phyloP scores from a whole-genome alignment of 1,140 invertebrate species.

The Campodea augens region DNA sequence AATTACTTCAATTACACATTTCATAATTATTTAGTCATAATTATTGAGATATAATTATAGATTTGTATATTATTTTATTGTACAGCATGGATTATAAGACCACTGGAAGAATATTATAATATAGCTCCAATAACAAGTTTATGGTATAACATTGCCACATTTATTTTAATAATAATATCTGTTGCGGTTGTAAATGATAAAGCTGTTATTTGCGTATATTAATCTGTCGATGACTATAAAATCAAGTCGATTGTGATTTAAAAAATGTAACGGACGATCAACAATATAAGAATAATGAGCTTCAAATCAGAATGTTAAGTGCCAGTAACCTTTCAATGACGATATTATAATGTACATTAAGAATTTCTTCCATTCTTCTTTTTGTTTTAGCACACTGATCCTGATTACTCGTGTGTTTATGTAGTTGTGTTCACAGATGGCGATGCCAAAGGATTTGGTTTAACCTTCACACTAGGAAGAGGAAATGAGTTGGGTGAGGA shows the following conservation, averaged over 20 bases:
- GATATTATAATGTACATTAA: background rate
- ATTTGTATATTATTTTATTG: too few species aligned
- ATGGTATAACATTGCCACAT: too few species aligned
- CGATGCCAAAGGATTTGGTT: constrained; percentile 46
- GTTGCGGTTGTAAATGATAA: too few species aligned
- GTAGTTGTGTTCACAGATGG: constrained; percentile 47
- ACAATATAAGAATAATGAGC: too few species aligned
- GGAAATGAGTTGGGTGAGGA: constrained; percentile 60
- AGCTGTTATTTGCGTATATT: constrained; percentile 1
- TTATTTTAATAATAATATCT: too few species aligned
- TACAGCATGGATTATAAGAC: too few species aligned
- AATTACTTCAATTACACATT: too few species aligned
- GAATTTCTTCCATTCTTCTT: constrained; percentile 4
- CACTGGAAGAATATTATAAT: too few species aligned
- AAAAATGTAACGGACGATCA: too few species aligned
- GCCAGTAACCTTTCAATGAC: background rate
- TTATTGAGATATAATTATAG: too few species aligned
- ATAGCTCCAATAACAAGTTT: too few species aligned
- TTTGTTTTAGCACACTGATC: constrained; percentile 51
- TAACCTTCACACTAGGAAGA: constrained; percentile 67
- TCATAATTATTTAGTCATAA: too few species aligned
- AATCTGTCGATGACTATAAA: background rate
- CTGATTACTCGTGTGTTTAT: constrained; percentile 80
- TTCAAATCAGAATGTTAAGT: background rate
- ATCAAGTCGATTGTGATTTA: background rate